These are phyloP conservation scores for Drosophila emarginata DNA, from an alignment of 2,888 invertebrate genomes.

Conservation along the genomic window DNA sequence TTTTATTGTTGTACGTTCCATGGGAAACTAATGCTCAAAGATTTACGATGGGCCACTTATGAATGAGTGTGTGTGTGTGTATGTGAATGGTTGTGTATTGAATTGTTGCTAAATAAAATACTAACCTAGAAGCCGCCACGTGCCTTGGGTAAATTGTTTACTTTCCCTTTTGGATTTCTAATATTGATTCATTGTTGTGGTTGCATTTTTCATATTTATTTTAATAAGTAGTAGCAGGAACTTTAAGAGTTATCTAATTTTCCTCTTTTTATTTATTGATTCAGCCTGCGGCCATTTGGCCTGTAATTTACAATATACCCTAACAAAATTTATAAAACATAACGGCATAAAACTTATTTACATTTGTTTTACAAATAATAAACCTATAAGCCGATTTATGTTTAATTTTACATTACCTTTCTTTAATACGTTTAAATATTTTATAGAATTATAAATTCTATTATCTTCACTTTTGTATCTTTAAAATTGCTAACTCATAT, in stretches of 20 bases:
- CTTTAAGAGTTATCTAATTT: not conserved
- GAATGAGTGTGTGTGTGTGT: constrained; percentile 30
- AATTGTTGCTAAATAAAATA: constrained; percentile 40
- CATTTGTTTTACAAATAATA: no score
- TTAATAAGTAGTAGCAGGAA: not conserved
- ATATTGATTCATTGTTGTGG: not conserved
- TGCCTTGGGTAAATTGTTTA: not conserved
- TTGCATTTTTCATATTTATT: not conserved
- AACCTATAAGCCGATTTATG: no score
- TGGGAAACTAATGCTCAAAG: constrained; percentile 60
- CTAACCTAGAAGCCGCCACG: not conserved
- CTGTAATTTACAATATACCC: no score
- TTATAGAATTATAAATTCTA: no score
- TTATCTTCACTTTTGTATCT: no score
- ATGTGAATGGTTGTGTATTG: constrained; percentile 46
- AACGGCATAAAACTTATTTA: no score
- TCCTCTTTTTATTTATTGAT: not conserved
- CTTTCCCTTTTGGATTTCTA: not conserved
- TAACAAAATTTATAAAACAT: no score
- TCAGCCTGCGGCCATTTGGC: no score
- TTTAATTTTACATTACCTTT: no score
- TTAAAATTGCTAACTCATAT: no score
- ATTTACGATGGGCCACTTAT: constrained; percentile 52
- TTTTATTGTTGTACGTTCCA: constrained; percentile 43
- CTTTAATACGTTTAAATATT: no score